phyloP scores from a whole-genome alignment of 2,888 invertebrate species.

The Rhyacophila evoluta region DNA sequence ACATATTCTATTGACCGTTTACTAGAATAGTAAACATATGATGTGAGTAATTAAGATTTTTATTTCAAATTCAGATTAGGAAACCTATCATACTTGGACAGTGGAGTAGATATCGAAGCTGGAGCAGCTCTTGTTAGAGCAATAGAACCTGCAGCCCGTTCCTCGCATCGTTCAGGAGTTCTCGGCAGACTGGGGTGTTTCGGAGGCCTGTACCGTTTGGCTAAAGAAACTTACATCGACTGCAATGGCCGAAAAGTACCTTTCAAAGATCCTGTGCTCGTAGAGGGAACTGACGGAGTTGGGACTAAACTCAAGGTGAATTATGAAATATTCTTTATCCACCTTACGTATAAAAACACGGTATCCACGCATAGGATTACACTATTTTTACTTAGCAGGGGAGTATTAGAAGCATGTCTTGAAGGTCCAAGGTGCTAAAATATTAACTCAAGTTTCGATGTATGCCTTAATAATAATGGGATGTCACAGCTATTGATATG shows the following conservation, averaged over 20 bases:
- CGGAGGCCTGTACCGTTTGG: constrained; percentile 92
- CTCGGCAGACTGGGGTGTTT: constrained; percentile 90
- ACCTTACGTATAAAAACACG: too few species aligned
- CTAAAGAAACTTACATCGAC: constrained; percentile 69
- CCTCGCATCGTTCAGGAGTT: constrained; percentile 83
- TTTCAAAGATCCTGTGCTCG: constrained; percentile 85
- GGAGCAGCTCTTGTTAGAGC: constrained; percentile 87
- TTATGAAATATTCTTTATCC: background rate
- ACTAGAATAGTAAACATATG: too few species aligned
- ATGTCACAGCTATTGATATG: too few species aligned
- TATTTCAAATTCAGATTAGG: constrained; percentile 69
- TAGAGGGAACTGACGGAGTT: constrained; percentile 96
- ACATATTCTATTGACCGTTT: too few species aligned
- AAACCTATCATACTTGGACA: constrained; percentile 85
- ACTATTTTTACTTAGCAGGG: too few species aligned
- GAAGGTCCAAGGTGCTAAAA: too few species aligned
- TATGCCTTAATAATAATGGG: too few species aligned
- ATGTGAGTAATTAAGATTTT: too few species aligned
- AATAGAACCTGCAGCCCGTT: constrained; percentile 85
- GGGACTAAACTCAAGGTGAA: constrained; percentile 94
- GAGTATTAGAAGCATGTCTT: too few species aligned
- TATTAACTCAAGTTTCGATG: too few species aligned
- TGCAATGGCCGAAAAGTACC: constrained; percentile 58
- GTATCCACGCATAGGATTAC: too few species aligned
- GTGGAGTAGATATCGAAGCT: constrained; percentile 94